A percentile compares a stretch with the other conserved stretches of the same genome.
Evolutionary conservation across 2,888 invertebrate species (phyloP).

Genomic region (Pardosa pseudoannulata): DNA sequence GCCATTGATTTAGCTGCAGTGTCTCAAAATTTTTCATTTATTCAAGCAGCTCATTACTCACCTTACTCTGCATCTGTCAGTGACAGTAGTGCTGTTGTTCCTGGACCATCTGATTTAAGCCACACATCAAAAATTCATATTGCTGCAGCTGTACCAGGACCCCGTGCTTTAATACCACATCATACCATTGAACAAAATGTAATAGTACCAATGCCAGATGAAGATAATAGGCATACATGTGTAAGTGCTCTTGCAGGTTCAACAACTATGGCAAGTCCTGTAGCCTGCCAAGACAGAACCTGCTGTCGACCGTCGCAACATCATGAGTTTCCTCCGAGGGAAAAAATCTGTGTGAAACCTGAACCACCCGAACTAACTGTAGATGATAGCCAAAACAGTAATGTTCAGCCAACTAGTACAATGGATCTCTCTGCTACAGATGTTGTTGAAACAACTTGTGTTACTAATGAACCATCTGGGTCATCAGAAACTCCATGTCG

Average conservation of each 20-base stretch:
- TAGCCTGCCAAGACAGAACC: constrained; percentile 28
- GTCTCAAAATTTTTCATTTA: constrained; percentile 68
- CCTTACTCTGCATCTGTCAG: constrained; percentile 22
- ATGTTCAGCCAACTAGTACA: constrained; percentile 63
- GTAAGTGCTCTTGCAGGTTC: constrained; percentile 55
- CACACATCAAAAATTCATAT: constrained; percentile 24
- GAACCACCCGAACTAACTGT: constrained; percentile 59
- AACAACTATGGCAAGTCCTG: constrained; percentile 44
- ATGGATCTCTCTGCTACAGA: constrained; percentile 59
- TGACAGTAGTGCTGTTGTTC: constrained; percentile 11
- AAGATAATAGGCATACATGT: constrained; percentile 48
- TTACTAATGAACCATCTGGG: constrained; percentile 27
- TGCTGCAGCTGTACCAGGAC: constrained; percentile 8
- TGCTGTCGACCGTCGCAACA: constrained; percentile 10
- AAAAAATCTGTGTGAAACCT: constrained; percentile 52
- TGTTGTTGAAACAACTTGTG: constrained; percentile 55
- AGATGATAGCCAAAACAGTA: constrained; percentile 67
- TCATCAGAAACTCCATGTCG: constrained; percentile 41
- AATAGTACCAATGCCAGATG: constrained; percentile 25
- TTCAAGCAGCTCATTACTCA: constrained; percentile 43
- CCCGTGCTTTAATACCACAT: constrained; percentile 1
- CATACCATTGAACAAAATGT: constrained; percentile 30
- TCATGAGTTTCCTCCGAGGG: background rate
- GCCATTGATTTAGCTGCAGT: constrained; percentile 68
- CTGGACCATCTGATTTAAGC: constrained; percentile 59